Evolutionary conservation across 1,140 invertebrate species (phyloP), one percentile per base, ranked within the genome.

Genomic region (Philaenus spumarius): DNA sequence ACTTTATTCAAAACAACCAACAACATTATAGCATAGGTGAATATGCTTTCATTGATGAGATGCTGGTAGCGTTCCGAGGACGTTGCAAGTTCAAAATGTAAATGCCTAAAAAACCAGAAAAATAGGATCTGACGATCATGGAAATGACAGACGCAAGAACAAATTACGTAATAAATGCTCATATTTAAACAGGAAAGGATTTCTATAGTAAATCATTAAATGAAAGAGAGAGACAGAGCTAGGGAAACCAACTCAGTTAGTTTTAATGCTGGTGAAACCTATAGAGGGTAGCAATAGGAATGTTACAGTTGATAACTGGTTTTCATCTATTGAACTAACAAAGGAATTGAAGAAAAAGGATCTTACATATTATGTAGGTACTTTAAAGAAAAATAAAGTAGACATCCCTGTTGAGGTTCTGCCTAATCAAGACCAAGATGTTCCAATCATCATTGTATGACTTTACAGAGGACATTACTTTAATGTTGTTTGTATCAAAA

Each of bases 31-130:
- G 45, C 35, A 20, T 58, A 17, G 52, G 61, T 22, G 40, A 58
- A 55, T 48, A 58, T 23, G 24, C 47, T 17, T 64, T 48, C 20
- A 63, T 67, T 48, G 69, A 70, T 62, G 66, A 73, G 61, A 70
- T 67, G 57, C 58, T 73, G 20, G 58, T 59, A 39, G 57, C 57
- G 9, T 75, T 75, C 61, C 52, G 67, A 50, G 72, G 72, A 19
- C 57, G 65, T 34, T 73, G 71, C 57, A 37, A 34, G 26, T 75
- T 75, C 58, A 52, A 68, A 26, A 66, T 71, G 22, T 74, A 74
- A 58, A 71, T 74, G 12, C 66, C 69, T 17, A 60, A 59, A 14
- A 77, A 78, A 68, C 75, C 76, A 1, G 67, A 64, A 45, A 75
- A 74, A 61, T 75, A 72, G 62, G 72, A 67, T 11, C 54, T 64